Base-by-base conservation (phyloP, 2,888 invertebrate genomes). In the Drosophila rellima region DNA sequence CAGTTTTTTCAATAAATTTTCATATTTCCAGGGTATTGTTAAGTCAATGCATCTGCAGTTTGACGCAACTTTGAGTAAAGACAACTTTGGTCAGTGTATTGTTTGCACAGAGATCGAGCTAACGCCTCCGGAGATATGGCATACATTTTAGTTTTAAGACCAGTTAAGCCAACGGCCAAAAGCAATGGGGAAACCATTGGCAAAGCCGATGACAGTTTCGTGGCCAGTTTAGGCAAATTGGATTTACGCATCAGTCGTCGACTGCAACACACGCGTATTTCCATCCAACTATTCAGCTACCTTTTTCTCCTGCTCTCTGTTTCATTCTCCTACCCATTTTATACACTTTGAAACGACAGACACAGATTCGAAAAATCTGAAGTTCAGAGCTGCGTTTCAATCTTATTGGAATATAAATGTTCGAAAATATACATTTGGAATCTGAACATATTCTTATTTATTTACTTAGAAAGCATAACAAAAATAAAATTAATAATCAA, bases 111-210 rank as follows among this genome's bases (percentile, higher is more conserved):
- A 6, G 20, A 31, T 5, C 15, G 3, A 17, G n/a, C 11, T 33
- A 23, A 35, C 55, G 29, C 54, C 54, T 1, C 29, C 26, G 44
- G 55, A 54, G 55, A 54, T 39, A 29, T 39, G 39, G 56, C 56
- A 72, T 72, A 72, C 54, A 72, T 72, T 77, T 71, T 60, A 78
- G 45, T 69, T 72, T 72, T 72, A 69, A 81, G 78, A 70, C 78
- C 81, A 73, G 78, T 74, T 84, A 74, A 78, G 74, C 70, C 78
- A 57, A 29, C 29, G 55, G 45, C 52, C 50, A 48, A 51, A 20
- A 20, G 26, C 20, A 35, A 35, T 35, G 35, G 35, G 7, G 23
- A 8, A 20, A 20, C 15, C 20, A 23, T 17, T 17, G 2, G 20
- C 44, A 44, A 44, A 18, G 31, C 18, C 31, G 33, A 26, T 54